These are phyloP conservation scores for Ypsolopha sequella DNA, from an alignment of 2,888 invertebrate species.

Conservation along the genomic window DNA sequence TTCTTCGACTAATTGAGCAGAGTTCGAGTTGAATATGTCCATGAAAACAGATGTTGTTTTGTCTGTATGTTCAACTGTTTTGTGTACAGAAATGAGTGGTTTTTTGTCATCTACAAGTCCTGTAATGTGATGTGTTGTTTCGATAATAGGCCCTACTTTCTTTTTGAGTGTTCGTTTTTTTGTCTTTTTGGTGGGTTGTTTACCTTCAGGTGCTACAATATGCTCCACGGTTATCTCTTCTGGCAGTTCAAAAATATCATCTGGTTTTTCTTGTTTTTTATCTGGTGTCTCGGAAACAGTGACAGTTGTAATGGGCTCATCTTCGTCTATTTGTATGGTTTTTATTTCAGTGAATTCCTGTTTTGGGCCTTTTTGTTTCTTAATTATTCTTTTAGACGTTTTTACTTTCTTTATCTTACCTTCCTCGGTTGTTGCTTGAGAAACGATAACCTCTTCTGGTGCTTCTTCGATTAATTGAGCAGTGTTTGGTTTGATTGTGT, in stretches of 20 bases:
- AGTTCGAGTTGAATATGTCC: constrained; percentile 10
- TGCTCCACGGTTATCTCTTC: constrained; percentile 14
- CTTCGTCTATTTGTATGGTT: constrained; percentile 25
- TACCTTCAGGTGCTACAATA: constrained; percentile 12
- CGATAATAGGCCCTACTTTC: constrained; percentile 33
- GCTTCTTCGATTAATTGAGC: constrained; percentile 22
- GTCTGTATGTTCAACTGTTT: constrained; percentile 28
- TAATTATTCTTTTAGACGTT: constrained; percentile 12
- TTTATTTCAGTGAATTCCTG: constrained; percentile 40
- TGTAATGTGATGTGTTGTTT: constrained; percentile 40
- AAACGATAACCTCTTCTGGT: constrained; percentile 15
- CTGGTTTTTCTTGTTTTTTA: constrained; percentile 17
- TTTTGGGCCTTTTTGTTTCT: constrained; percentile 29
- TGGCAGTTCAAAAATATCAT: constrained; percentile 23
- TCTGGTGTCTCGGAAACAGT: constrained; percentile 3
- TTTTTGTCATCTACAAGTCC: constrained; percentile 47
- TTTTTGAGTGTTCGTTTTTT: constrained; percentile 23
- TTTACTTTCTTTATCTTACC: constrained; percentile 22
- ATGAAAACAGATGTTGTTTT: constrained; percentile 17
- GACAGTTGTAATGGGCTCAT: constrained; percentile 1
- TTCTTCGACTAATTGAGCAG: constrained; percentile 21
- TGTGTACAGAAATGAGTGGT: constrained; percentile 37
- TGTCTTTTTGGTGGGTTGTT: constrained; percentile 22
- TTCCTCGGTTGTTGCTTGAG: constrained; percentile 18
- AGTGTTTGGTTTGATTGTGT: constrained; percentile 11